These are phyloP conservation scores for Cnemophilus loriae DNA, from an alignment of 2,113 vertebrate species.

Conservation along the genomic window DNA sequence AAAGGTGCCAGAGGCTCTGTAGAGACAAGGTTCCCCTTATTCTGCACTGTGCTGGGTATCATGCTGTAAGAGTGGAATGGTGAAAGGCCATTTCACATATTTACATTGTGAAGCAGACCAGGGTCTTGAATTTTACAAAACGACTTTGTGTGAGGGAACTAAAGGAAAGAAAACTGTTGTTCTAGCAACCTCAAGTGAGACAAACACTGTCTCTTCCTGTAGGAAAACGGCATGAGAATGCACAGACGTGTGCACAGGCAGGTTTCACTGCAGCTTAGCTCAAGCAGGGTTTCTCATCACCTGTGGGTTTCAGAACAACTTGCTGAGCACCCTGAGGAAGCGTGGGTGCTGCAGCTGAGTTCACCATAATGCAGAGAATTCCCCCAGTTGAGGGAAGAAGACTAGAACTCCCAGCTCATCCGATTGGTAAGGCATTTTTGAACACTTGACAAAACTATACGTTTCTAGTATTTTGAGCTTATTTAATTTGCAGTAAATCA, in stretches of 20 bases:
- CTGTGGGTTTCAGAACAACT: neutral
- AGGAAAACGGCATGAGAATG: neutral
- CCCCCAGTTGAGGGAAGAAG: neutral
- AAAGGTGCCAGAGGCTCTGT: neutral
- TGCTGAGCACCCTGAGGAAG: neutral
- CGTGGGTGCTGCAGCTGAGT: fast-evolving
- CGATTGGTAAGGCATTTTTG: neutral
- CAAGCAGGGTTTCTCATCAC: neutral
- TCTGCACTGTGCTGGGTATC: neutral
- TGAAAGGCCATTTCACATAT: neutral
- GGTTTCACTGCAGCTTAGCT: neutral
- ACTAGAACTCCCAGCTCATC: neutral
- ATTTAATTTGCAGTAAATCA: neutral
- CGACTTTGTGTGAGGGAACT: neutral
- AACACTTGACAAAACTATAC: neutral
- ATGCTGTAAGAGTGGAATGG: neutral
- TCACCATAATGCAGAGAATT: neutral
- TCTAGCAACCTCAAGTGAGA: neutral
- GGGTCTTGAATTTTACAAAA: neutral
- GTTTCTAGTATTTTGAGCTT: neutral
- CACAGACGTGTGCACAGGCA: neutral
- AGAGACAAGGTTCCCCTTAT: neutral
- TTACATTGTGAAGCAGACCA: neutral
- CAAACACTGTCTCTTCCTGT: neutral
- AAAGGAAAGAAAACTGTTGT: neutral